Evolutionary conservation across 2,888 invertebrate species (phyloP).

Genomic region (Theristus sp.): DNA sequence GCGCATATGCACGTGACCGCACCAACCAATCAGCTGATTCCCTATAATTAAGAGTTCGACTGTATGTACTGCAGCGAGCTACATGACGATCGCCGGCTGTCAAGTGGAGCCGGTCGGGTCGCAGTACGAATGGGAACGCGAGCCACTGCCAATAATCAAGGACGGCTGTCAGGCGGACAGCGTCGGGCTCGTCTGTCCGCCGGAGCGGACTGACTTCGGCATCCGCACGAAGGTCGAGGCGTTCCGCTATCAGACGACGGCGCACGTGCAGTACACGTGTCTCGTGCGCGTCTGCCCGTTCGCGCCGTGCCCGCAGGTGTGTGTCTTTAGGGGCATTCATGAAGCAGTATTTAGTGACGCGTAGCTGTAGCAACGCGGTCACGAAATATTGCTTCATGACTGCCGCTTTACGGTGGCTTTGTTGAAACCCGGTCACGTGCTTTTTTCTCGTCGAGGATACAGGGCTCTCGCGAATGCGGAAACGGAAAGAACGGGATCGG

Average conservation of each 20-base stretch:
- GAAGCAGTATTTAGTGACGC: too few species aligned
- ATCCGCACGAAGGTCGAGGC: constrained; percentile 26
- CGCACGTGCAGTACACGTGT: constrained; percentile 27
- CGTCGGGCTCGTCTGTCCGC: constrained; percentile 27
- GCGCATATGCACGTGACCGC: too few species aligned
- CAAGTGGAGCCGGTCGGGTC: constrained; percentile 25
- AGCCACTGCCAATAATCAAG: constrained; percentile 24
- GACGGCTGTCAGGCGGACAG: constrained; percentile 22
- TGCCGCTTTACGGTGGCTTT: not conserved
- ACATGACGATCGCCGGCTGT: constrained; percentile 25
- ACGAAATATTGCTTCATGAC: too few species aligned
- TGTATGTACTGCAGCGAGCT: constrained; percentile 5
- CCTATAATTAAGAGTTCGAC: too few species aligned
- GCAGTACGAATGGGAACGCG: constrained; percentile 26
- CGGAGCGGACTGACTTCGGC: constrained; percentile 22
- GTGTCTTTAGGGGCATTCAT: not conserved
- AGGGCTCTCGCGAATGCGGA: too few species aligned
- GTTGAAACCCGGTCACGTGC: not conserved
- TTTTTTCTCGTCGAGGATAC: constrained; percentile 12
- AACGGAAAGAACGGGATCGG: too few species aligned
- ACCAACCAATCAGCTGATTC: too few species aligned
- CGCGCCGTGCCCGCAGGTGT: constrained; percentile 19
- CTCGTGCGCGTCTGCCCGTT: constrained; percentile 25
- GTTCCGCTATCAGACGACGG: constrained; percentile 28
- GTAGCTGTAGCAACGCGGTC: too few species aligned